Base-by-base conservation (phyloP, 2,113 vertebrate species). In the Aegotheles bennettii region DNA sequence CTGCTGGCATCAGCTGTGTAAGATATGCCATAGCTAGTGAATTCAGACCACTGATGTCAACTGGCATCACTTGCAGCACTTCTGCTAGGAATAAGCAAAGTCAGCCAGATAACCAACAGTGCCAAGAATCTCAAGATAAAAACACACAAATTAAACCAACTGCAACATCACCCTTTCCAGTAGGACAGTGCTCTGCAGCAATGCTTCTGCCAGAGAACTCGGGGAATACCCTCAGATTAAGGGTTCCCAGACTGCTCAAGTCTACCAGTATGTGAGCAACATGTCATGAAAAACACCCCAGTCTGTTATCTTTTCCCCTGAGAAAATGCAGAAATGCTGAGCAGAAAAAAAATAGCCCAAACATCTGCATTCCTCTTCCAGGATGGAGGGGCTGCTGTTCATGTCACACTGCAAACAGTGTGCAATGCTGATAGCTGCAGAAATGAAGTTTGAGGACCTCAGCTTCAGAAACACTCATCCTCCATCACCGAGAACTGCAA, bases 1-100 rank as follows among this genome's bases (percentile, higher is more conserved):
- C 64, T 35, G 40, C 74, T 91, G 70, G 92, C 85, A 94, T 86
- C 90, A 94, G 79, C 91, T 95, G 79, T 12, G 43, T 47, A 79
- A 93, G 76, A 60, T 24, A 40, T 8, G 51, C 86, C 60, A 87
- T 13, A 29, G 78, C 19, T 60, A 69, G 90, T 93, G 42, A 91
- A 82, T 86, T 40, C 78, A 76, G 92, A 87, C 69, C 76, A 33
- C 51, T 70, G 84, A 86, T 81, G 56, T 79, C 88, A 94, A 86
- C 65, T 84, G 90, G 82, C 92, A 94, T 77, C 76, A 60, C 88
- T 80, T 81, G 68, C 69, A 85, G 68, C 70, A 75, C 61, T 95
- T 82, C 51, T 69, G 36, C 71, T 70, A 65, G 47, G 51, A 92
- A 64, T 24, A 19, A n/a, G 31, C 50, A 54, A 77, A 87, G 53